Evolutionary conservation across 2,797 vertebrate species (phyloP), one percentile per base, ranked within the genome.

Genomic region (Danio kyathit): DNA sequence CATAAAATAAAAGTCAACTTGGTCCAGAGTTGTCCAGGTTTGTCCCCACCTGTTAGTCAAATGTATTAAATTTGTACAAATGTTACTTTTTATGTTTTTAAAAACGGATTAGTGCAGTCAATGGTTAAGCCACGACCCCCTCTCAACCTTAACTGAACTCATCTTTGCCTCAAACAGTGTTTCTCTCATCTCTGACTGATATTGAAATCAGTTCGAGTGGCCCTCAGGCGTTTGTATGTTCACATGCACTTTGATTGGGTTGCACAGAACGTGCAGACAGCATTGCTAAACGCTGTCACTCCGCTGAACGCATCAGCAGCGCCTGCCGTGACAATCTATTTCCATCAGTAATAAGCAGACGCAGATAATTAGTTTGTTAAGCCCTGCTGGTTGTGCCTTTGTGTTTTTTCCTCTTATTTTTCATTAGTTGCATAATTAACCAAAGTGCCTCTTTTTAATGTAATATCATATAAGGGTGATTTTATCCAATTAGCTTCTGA

Each of bases 361-460:
- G 84, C 82, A 86, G 92, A 91, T 93, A 94, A 94, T 94, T 92
- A 91, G 91, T 91, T 93, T 91, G 91, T 94, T 92, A 90, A 86
- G 88, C 85, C 85, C 85, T 76, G 79, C 70, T 88, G 85, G 87
- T 91, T 92, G 88, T 86, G 75, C 88, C 83, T 84, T 88, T 83
- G 70, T 88, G 86, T 91, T 92, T 92, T 86, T 89, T 89, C 88
- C 89, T 88, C 86, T 89, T 90, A 90, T 92, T 93, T 93, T 89
- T 78, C 79, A 72, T 84, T 79, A 59, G 49, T 61, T 56, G 52
- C 67, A 88, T 90, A 91, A 94, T 95, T 94, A 92, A 89, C 84
- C 86, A 73, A 90, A 91, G 90, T 87, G 91, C 86, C 90, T 91
- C 92, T 91, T 93, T 92, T 92, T 87, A 89, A 85, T 91, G 89